phyloP scores from a whole-genome alignment of 2,113 vertebrate species.

The Lophura nycthemera region DNA sequence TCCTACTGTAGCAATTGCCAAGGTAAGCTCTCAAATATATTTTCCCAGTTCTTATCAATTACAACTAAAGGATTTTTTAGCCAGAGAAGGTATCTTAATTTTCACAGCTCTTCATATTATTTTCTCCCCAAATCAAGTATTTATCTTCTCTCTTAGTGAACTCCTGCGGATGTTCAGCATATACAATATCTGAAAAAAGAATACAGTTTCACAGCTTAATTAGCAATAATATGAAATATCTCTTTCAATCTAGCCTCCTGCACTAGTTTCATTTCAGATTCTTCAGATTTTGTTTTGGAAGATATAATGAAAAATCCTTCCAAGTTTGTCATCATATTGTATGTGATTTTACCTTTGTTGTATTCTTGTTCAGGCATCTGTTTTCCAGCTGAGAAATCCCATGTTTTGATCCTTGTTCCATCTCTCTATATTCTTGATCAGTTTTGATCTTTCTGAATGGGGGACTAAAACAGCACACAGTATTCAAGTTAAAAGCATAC shows the following conservation, averaged over 20 bases:
- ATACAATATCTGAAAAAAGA: background rate
- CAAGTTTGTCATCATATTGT: background rate
- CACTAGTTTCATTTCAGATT: background rate
- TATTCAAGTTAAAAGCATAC: background rate
- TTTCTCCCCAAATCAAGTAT: background rate
- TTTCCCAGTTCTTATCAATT: background rate
- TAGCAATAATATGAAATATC: background rate
- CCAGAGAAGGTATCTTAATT: constrained; percentile 5
- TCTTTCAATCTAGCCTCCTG: background rate
- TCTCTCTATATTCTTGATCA: background rate
- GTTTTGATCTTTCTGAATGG: background rate
- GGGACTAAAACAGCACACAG: background rate
- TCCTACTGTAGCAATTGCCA: background rate
- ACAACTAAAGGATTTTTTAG: background rate
- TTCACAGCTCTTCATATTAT: background rate
- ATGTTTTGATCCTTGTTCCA: background rate
- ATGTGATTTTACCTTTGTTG: background rate
- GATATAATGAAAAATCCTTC: background rate
- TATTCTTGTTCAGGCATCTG: background rate
- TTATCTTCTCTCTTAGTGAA: constrained; percentile 31
- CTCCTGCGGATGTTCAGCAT: background rate
- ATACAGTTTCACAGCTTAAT: constrained; percentile 13
- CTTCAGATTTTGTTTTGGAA: background rate
- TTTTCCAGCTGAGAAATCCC: background rate
- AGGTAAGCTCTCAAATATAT: background rate